Conservation (phyloP, 2,113 vertebrate genomes). For the Porphyrio hochstetteri region DNA sequence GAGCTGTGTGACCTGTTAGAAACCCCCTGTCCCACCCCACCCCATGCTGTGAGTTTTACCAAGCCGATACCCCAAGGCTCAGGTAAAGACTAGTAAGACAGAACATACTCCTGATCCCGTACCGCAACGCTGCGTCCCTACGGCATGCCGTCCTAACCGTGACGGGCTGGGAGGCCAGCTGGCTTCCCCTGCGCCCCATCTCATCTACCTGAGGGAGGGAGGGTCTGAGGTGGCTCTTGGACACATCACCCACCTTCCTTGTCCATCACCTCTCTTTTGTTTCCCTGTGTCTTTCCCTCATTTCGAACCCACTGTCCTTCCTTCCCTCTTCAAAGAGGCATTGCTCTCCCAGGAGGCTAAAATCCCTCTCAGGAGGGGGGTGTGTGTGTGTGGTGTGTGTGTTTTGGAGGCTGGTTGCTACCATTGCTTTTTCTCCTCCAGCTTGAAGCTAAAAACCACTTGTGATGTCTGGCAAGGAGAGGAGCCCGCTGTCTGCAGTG, state of each 20-base stretch:
- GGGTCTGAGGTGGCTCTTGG: not conserved
- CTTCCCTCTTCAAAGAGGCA: not conserved
- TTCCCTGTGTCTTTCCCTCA: not conserved
- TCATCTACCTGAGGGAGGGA: not conserved
- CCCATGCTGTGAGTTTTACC: not conserved
- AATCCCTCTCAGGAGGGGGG: not conserved
- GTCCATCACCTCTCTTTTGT: not conserved
- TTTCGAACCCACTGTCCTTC: not conserved
- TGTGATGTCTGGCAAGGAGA: not conserved
- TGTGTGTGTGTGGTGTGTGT: not conserved
- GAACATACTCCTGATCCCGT: not conserved
- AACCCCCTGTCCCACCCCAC: not conserved
- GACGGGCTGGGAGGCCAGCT: not conserved
- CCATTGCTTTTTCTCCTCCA: not conserved
- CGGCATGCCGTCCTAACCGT: not conserved
- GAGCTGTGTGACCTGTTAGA: not conserved
- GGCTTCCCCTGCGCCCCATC: not conserved
- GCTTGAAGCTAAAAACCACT: not conserved
- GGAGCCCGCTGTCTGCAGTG: not conserved
- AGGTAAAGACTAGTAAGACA: not conserved
- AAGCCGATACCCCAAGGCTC: not conserved
- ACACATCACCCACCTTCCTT: not conserved
- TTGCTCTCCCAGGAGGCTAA: fast-evolving
- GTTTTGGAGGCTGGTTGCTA: not conserved
- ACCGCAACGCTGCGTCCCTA: slow-evolving; percentile 8